Evolutionary conservation across 2,113 vertebrate genomes (phyloP), one percentile per base, ranked within the genome.

Genomic region (Indicator indicator): DNA sequence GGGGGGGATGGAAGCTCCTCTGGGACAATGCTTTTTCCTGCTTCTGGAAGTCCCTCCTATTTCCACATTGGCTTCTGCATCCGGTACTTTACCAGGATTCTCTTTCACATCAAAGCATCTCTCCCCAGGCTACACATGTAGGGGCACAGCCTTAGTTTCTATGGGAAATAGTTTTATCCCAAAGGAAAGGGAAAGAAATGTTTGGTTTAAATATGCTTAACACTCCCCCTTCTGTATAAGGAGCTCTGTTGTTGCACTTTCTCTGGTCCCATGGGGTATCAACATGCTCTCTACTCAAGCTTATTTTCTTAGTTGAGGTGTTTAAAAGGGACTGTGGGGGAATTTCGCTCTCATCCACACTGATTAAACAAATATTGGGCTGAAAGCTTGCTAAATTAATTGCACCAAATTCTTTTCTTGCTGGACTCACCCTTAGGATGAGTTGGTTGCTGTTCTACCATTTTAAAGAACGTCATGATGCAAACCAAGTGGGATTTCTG

Each of bases 21-120:
- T 40, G 38, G 96, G 98, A 97, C 98, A 98, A 97, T 97, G 97
- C 95, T 95, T 97, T 97, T 98, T 98, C 98, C 97, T 98, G 97
- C 97, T 96, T 91, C 96, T 97, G 95, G 96, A 98, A 94, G 96
- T 97, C 94, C 97, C 97, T 97, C 97, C 96, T 96, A 93, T 97
- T 97, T 98, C 97, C 97, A 97, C 97, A 94, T 80, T 93, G 97
- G 84, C 94, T 96, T 97, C 96, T 97, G 93, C 93, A 97, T 98
- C 97, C 96, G 96, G 95, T 96, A 68, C 93, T 96, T 80, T 82
- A 93, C 95, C 83, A 89, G 79, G 95, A 96, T 97, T 96, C 92
- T 96, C 96, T 97, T 97, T 97, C 97, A 98, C 97, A 97, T 98
- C 98, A 98, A 98, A 98, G 98, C 88, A 76, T 83, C 95, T 89